Percentiles rank a stretch among this genome's conserved stretches.
phyloP scores from a whole-genome alignment of 2,797 vertebrate species.

The Pseudochirops corinnae region DNA sequence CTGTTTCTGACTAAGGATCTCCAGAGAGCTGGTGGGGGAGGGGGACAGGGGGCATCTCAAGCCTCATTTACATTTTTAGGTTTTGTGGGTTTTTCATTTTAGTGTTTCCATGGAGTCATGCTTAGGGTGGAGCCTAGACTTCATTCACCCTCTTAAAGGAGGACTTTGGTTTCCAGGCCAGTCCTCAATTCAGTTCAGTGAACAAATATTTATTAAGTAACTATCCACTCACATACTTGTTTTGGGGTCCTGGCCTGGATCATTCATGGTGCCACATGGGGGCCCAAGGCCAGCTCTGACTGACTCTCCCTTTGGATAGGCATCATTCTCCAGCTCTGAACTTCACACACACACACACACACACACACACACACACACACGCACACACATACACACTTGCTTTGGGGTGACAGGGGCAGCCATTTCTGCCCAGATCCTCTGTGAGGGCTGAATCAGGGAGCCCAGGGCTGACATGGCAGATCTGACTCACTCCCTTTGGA shows the following conservation, averaged over 20 bases:
- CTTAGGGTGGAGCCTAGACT: no score
- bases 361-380: background rate
- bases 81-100: background rate
- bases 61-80: no score
- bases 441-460: background rate
- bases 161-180: no score
- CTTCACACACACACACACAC: background rate
- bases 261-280: background rate
- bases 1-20: background rate
- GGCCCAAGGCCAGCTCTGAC: background rate
- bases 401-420: background rate
- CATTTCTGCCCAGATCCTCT: background rate
- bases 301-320: background rate
- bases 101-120: background rate
- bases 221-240: background rate
- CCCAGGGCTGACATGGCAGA: background rate
- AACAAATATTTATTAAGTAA: no score
- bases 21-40: no score
- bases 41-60: no score
- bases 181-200: no score
- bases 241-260: background rate
- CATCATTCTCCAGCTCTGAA: background rate
- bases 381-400: background rate
- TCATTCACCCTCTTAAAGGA: no score
- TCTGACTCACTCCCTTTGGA: background rate